phyloP scores from a whole-genome alignment of 2,797 vertebrate genomes.

The Acanthopagrus latus region DNA sequence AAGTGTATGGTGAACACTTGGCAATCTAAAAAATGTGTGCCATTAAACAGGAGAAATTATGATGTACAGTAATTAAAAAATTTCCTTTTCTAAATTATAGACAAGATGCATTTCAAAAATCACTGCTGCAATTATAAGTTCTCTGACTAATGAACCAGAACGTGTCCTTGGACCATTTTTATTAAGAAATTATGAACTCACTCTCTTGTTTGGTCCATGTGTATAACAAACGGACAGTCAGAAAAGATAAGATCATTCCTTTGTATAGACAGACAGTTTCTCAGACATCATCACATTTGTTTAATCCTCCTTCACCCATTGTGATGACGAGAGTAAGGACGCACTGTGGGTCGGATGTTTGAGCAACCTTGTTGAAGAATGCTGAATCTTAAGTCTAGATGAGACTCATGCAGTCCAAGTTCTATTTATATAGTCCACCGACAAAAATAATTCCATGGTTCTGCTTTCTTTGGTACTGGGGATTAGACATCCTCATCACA shows the following conservation, averaged over 20 bases:
- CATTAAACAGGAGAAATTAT: background rate
- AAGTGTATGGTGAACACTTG: background rate
- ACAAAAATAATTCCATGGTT: constrained; percentile 38
- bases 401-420: background rate
- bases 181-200: background rate
- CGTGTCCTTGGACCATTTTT: background rate
- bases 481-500: constrained; percentile 31
- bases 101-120: background rate
- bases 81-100: background rate
- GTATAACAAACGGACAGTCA: background rate
- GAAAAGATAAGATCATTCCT: background rate
- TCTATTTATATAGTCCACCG: constrained; percentile 42
- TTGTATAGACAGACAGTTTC: background rate
- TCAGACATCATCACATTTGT: background rate
- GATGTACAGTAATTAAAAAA: background rate
- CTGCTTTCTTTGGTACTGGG: background rate
- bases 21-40: constrained; percentile 8
- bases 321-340: background rate
- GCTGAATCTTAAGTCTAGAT: constrained; percentile 2
- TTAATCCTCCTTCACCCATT: constrained; percentile 1
- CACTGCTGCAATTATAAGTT: background rate
- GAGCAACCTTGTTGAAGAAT: constrained; percentile 6
- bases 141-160: background rate
- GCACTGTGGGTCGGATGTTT: background rate
- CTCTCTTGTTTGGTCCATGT: background rate